A percentile compares a stretch with the other conserved stretches of the same genome.
These are phyloP conservation scores for Albula goreensis DNA, from an alignment of 2,113 vertebrate species.

Conservation along the genomic window DNA sequence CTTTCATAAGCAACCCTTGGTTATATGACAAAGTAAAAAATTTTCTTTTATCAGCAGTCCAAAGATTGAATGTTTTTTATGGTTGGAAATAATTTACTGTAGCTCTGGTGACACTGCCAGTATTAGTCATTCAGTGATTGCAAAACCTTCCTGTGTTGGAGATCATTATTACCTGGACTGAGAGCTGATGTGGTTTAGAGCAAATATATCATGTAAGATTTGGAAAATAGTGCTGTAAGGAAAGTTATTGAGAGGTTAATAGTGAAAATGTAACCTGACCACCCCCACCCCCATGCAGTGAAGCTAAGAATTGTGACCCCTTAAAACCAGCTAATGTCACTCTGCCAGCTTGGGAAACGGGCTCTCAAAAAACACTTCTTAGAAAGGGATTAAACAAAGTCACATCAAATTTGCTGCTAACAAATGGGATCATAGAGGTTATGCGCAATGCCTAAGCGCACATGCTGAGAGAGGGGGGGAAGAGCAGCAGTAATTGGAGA, in stretches of 20 bases:
- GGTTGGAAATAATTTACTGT: background rate
- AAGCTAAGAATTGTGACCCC: background rate
- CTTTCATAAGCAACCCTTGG: background rate
- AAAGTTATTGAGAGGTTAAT: background rate
- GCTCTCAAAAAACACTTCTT: conserved; percentile 4
- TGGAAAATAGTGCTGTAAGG: background rate
- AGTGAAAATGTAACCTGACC: background rate
- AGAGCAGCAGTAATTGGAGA: background rate
- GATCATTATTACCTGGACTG: background rate
- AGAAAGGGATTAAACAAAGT: conserved; percentile 1
- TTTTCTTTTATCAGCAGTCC: background rate
- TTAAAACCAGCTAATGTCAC: background rate
- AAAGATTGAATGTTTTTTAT: background rate
- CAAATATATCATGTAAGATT: background rate
- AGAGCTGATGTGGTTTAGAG: background rate
- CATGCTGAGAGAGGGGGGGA: background rate
- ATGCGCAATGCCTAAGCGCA: background rate
- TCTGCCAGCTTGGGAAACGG: background rate
- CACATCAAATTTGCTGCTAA: background rate
- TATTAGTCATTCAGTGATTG: background rate
- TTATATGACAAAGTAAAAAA: background rate
- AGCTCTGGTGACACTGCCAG: background rate
- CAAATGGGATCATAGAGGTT: conserved; percentile 1
- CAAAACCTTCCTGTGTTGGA: background rate
- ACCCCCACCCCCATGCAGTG: background rate